A percentile compares a stretch with the other conserved stretches of the same genome.
phyloP scores from a whole-genome alignment of 1,140 invertebrate species.

The Agrypnia vestita region DNA sequence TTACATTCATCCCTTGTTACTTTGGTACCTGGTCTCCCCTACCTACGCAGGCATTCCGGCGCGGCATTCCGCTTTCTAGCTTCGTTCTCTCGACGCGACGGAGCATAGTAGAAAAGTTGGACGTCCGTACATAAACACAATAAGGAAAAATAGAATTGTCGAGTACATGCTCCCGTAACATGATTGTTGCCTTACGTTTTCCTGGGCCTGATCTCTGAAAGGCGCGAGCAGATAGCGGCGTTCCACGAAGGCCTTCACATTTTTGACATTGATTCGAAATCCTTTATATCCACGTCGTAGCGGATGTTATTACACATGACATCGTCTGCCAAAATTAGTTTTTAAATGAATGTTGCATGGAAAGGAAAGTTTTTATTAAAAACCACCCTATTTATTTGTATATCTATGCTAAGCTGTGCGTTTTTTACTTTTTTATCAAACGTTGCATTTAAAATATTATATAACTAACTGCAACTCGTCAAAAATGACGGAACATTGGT shows the following conservation, averaged over 20 bases:
- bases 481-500: too few relatives aligned
- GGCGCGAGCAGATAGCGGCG: constrained; percentile 7
- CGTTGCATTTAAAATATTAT: too few relatives aligned
- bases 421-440: too few relatives aligned
- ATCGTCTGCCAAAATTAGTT: too few relatives aligned
- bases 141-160: constrained; percentile 28
- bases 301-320: too few relatives aligned
- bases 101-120: constrained; percentile 24
- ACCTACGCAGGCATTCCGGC: constrained; percentile 40
- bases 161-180: constrained; percentile 17
- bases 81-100: constrained; percentile 23
- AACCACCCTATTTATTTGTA: too few relatives aligned
- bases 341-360: too few relatives aligned
- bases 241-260: constrained; percentile 8
- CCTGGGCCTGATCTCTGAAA: neutral
- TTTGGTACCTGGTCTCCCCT: too few relatives aligned
- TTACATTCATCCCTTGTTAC: too few relatives aligned
- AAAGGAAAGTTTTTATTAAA: too few relatives aligned
- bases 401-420: too few relatives aligned
- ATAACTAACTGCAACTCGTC: too few relatives aligned
- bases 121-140: constrained; percentile 39
- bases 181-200: constrained; percentile 33
- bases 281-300: neutral
- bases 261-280: constrained; percentile 28
- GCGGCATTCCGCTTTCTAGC: constrained; percentile 16